Base-by-base conservation (phyloP, 2,888 invertebrate genomes). In the Agonum fuliginosum region DNA sequence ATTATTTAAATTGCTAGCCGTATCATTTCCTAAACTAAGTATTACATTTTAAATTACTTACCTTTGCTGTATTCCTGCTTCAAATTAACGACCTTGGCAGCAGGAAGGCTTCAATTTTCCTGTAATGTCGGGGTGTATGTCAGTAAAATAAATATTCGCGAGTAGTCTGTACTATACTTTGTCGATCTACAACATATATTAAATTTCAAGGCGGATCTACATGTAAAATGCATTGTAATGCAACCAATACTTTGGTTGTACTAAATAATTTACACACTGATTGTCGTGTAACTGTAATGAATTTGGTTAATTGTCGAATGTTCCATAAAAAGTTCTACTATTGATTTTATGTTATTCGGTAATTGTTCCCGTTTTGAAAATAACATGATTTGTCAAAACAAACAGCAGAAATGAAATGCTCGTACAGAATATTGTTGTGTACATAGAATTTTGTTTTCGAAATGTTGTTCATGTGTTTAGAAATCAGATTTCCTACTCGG, bases 21-120 rank as follows among this genome's bases (percentile, higher is more conserved):
- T 30, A 67, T 41, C 27, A 67, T 67, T 67, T 41, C 67, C 67
- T 67, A 22, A 65, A n/a, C 10, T 67, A 67, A 41, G 19, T 67
- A 37, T 37, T 67, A 67, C 67, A 67, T 67, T 67, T 34, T 41
- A 41, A 67, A 67, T 67, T 67, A 67, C 67, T 67, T 67, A 67
- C 67, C 41, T 20, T 17, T n/a, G n/a, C 34, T 37, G 19, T 19
- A 34, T 34, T 65, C 34, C 27, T 54, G 5, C 14, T 22, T 54
- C n/a, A 54, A 54, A 54, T 54, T 54, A 54, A 22, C 24, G 24
- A 27, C 54, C 12, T 54, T 22, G 2, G 3, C 37, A n/a, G 37
- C 4, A 17, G 19, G 46, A 46, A 17, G 30, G 58, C 58, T 30
- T 62, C 27, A 62, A 62, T 62, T 62, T 62, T 27, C 27, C 12